Conservation (phyloP, 92 coral and sea anemone species). For the Desmophyllum pertusum region DNA sequence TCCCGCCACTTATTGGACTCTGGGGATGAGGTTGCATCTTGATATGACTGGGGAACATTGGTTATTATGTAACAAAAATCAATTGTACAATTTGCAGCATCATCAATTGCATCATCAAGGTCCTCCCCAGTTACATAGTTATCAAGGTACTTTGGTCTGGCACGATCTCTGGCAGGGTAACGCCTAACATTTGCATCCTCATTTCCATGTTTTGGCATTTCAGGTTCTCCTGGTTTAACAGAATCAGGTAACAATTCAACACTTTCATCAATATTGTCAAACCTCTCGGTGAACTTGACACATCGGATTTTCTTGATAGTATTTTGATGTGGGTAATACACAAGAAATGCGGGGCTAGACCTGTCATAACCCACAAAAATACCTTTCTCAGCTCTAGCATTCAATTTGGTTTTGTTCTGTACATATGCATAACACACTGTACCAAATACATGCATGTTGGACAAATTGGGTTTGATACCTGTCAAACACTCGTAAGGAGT, state of each 20-base stretch:
- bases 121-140: conserved; percentile 37
- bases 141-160: conserved; percentile 42
- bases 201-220: background rate
- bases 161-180: conserved; percentile 39
- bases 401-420: conserved; percentile 44
- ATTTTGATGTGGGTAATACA: conserved; percentile 41
- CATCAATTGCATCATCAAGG: conserved; percentile 25
- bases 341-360: conserved; percentile 52
- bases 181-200: conserved; percentile 11
- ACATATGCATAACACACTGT: conserved; percentile 53
- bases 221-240: conserved; percentile 3
- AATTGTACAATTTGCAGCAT: conserved; percentile 48
- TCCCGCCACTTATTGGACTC: conserved; percentile 28
- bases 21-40: conserved; percentile 17
- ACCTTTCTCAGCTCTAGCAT: conserved; percentile 43
- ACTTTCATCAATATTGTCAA: conserved; percentile 16
- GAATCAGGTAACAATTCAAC: conserved; percentile 1
- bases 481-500: conserved; percentile 52
- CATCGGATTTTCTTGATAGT: conserved; percentile 41
- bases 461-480: conserved; percentile 44
- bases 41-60: conserved; percentile 33
- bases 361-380: conserved; percentile 55
- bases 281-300: conserved; percentile 42
- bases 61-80: conserved; percentile 34
- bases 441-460: conserved; percentile 57